phyloP scores from a whole-genome alignment of 2,113 vertebrate species.

The Cyprinodon tularosa region DNA sequence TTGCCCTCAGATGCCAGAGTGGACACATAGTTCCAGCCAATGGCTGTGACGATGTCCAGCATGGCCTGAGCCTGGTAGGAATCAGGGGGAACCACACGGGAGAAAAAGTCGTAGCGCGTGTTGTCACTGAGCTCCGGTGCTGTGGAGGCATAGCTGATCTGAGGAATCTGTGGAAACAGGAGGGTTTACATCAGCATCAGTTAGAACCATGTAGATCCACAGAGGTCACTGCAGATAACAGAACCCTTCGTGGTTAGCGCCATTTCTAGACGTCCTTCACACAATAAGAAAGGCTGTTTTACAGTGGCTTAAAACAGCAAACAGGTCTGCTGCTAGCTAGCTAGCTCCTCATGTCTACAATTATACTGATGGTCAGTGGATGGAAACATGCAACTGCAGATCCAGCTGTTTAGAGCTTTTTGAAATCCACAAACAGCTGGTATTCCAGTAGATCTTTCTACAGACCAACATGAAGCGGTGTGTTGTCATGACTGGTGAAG shows the following conservation, averaged over 20 bases:
- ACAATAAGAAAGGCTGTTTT: no score
- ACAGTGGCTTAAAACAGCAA: no score
- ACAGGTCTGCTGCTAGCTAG: no score
- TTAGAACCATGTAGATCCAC: background rate
- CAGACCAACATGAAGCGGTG: no score
- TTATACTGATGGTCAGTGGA: no score
- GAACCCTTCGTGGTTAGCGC: background rate
- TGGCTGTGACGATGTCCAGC: slow-evolving; percentile 93
- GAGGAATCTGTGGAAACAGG: slow-evolving; percentile 88
- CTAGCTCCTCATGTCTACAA: no score
- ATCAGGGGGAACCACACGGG: slow-evolving; percentile 94
- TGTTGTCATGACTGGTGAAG: no score
- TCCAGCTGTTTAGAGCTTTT: no score
- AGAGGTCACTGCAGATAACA: background rate
- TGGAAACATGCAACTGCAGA: no score
- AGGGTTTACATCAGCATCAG: background rate
- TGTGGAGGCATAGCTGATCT: slow-evolving; percentile 99
- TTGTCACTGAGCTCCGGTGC: slow-evolving; percentile 97
- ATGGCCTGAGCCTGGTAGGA: slow-evolving; percentile 98
- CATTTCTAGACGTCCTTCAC: background rate
- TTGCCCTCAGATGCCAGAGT: slow-evolving; percentile 95
- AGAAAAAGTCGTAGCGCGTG: slow-evolving; percentile 97
- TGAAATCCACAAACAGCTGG: no score
- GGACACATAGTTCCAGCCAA: slow-evolving; percentile 97
- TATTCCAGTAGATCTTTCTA: no score